Conservation (phyloP, 1,140 invertebrate genomes). For the Eufriesea mexicana region DNA sequence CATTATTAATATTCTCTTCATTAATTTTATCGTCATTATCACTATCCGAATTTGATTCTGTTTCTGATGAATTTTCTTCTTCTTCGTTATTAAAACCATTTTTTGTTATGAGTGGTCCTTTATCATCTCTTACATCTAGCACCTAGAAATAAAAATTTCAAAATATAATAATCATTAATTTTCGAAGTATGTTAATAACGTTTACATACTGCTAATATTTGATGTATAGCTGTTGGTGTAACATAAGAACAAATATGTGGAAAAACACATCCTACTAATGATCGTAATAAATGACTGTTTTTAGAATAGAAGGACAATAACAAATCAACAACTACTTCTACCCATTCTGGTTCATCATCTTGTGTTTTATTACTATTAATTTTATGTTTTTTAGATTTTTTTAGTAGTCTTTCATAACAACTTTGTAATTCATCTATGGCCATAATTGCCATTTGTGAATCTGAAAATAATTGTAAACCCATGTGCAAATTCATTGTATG, state of each 20-base stretch:
- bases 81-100: conserved; percentile 71
- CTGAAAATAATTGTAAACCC: conserved; percentile 87
- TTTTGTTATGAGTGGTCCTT: conserved; percentile 82
- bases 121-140: conserved; percentile 86
- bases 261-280: conserved; percentile 88
- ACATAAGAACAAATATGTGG: conserved; percentile 88
- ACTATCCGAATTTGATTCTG: conserved; percentile 70
- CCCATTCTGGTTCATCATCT: conserved; percentile 87
- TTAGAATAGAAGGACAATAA: conserved; percentile 88
- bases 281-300: conserved; percentile 86
- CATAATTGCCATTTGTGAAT: conserved; percentile 86
- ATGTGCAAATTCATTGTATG: conserved; percentile 87
- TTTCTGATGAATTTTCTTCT: conserved; percentile 71
- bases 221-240: conserved; percentile 86
- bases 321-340: conserved; percentile 90
- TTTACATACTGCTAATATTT: conserved; percentile 86
- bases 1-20: conserved; percentile 57
- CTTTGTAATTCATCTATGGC: conserved; percentile 87
- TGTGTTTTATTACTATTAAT: conserved; percentile 62
- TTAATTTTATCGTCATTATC: conserved; percentile 74
- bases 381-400: conserved; percentile 77
- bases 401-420: conserved; percentile 86
- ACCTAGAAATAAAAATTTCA: conserved; percentile 73
- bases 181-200: conserved; percentile 1
- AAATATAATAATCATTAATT: conserved; percentile 6